Conservation (phyloP, 2,113 vertebrate genomes). For the Varanus komodoensis region DNA sequence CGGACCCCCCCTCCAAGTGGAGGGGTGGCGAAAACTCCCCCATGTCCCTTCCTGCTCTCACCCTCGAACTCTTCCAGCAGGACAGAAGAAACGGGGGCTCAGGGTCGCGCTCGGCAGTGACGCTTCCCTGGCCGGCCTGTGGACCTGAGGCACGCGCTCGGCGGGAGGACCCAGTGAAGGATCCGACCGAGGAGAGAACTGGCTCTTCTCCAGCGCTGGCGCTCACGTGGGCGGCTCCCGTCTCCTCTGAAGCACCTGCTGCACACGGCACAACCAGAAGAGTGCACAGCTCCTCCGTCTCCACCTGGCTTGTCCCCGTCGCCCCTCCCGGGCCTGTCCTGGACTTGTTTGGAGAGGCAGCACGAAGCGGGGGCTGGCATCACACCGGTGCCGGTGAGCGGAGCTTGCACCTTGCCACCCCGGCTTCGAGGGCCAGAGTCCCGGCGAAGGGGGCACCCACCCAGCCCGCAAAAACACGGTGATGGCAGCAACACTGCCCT, state of each 20-base stretch:
- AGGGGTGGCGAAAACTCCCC: neutral
- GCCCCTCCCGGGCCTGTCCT: neutral
- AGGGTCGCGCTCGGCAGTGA: too few relatives aligned
- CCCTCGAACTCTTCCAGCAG: neutral
- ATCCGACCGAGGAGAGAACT: neutral
- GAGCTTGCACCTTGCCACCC: neutral
- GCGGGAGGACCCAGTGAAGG: neutral
- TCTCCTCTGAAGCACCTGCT: neutral
- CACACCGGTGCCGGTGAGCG: too few relatives aligned
- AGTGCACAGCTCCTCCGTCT: neutral
- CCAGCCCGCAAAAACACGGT: too few relatives aligned
- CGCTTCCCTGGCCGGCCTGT: too few relatives aligned
- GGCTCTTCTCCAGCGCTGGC: neutral
- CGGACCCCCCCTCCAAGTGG: neutral
- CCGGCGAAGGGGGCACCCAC: too few relatives aligned
- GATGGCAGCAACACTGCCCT: too few relatives aligned
- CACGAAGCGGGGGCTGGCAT: too few relatives aligned
- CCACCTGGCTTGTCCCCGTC: neutral
- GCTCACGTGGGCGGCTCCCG: neutral
- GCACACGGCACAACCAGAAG: neutral
- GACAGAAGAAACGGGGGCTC: too few relatives aligned
- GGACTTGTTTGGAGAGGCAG: too few relatives aligned
- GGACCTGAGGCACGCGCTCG: too few relatives aligned
- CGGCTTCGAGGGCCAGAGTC: too few relatives aligned
- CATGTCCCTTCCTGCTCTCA: neutral